Evolutionary conservation across 2,888 invertebrate species (phyloP), one percentile per base, ranked within the genome.

Genomic region (Pristionchus japonicus): DNA sequence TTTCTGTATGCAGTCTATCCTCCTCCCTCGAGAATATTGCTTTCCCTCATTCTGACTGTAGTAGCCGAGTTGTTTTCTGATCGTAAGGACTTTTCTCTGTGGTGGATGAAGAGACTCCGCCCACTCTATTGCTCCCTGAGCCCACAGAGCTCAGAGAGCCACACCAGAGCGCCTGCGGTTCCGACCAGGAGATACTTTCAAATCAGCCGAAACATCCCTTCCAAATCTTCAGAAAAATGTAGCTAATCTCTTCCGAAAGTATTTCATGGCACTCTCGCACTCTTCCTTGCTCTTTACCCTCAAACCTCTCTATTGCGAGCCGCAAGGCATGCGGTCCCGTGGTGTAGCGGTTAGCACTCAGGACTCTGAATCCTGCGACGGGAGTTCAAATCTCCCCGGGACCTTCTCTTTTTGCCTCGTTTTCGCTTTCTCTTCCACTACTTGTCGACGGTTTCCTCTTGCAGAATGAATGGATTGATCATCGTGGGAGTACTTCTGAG

Each of bases 321-420:
- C 15, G 11, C 31, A 1, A 0, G 17, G 3, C 52, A 13, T 40
- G 86, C 47, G 87, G 87, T 89, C 82, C 87, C 89, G 87, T 90
- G 90, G 90, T 90, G 90, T 89, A 90, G 89, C 88, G 90, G 89
- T 90, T 90, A 90, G 90, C 90, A 90, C 90, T 89, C 89, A 89
- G 90, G 90, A 90, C 90, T 90, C 90, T 90, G 88, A 90, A 90
- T 90, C 89, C 90, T 89, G 90, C 89, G 90, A 90, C 89, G 82
- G 87, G 90, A 90, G 90, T 89, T 84, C 61, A 84, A 84, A 84
- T 84, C 84, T 84, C 84, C 84, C 57, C 61, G 61, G n/a, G n/a
- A n/a, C n/a, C n/a, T n/a, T n/a, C n/a, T n/a, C n/a, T n/a, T n/a
- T n/a, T n/a, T n/a, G n/a, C 11, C 3, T n/a, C 13, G 34, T 84